These are phyloP conservation scores for Trichonephila clavipes DNA, from an alignment of 1,140 invertebrate species.

Conservation along the genomic window DNA sequence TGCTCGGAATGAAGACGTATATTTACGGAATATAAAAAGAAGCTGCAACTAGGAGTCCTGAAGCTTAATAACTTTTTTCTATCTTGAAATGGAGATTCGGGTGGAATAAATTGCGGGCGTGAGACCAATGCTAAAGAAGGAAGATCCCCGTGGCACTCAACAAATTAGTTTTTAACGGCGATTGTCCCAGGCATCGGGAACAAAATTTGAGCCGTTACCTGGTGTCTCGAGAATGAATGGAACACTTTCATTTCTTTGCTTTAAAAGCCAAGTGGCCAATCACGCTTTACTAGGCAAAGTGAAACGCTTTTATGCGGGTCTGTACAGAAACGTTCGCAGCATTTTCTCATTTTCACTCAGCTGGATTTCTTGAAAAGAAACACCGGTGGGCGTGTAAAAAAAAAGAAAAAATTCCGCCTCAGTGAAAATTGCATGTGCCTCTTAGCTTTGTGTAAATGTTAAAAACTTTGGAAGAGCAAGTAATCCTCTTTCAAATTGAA, in stretches of 20 bases:
- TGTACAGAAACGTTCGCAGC: neutral
- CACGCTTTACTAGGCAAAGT: slow-evolving; percentile 62
- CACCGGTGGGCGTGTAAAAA: neutral
- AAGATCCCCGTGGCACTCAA: slow-evolving; percentile 58
- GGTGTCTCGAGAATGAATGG: slow-evolving; percentile 65
- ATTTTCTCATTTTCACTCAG: slow-evolving; percentile 17
- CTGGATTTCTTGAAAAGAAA: slow-evolving; percentile 9
- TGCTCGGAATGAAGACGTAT: neutral
- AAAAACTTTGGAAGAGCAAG: slow-evolving; percentile 42
- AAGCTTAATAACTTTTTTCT: slow-evolving; percentile 72
- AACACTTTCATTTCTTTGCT: slow-evolving; percentile 70
- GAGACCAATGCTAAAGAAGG: slow-evolving; percentile 64
- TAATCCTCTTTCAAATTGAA: slow-evolving; percentile 58
- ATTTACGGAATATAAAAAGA: slow-evolving; percentile 74
- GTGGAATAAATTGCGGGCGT: slow-evolving; percentile 72
- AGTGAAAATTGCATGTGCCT: slow-evolving; percentile 24
- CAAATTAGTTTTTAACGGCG: slow-evolving; percentile 76
- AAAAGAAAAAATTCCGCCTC: slow-evolving; percentile 8
- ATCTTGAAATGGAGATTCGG: slow-evolving; percentile 72
- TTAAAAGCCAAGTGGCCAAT: slow-evolving; percentile 72
- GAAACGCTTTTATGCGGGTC: slow-evolving; percentile 57
- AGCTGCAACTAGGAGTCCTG: slow-evolving; percentile 66
- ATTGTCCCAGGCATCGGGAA: slow-evolving; percentile 61
- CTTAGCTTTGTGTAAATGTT: neutral
- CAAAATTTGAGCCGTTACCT: slow-evolving; percentile 74